Conservation (phyloP, 2,113 vertebrate species). For the Rhadina sibilatrix region DNA sequence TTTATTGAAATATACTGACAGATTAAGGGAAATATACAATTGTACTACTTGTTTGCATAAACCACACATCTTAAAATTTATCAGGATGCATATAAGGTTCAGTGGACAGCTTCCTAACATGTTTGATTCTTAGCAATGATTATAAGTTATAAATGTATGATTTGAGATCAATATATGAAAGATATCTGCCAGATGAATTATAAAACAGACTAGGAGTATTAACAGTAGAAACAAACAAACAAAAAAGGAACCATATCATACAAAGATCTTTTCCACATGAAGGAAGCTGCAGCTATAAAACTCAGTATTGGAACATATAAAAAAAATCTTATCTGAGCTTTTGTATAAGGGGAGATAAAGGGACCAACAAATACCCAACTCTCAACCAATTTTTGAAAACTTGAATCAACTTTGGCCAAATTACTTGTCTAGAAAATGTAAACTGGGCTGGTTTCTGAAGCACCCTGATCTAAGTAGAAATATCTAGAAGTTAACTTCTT, state of each 20-base stretch:
- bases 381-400: background rate
- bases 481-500: background rate
- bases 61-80: background rate
- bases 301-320: background rate
- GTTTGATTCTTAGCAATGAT: background rate
- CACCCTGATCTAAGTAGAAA: background rate
- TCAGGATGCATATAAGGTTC: background rate
- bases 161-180: background rate
- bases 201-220: background rate
- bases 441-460: background rate
- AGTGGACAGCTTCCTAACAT: background rate
- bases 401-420: background rate
- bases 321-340: background rate
- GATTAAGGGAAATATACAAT: background rate
- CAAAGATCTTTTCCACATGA: background rate
- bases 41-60: background rate
- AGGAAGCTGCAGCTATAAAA: background rate
- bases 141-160: background rate
- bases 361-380: background rate
- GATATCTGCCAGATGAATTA: background rate
- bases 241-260: background rate
- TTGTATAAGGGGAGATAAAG: background rate
- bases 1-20: conserved; percentile 34
- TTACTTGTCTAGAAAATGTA: background rate
- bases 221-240: background rate